Percentiles rank a stretch among this genome's conserved stretches.
Evolutionary conservation across 2,888 invertebrate species (phyloP).

Genomic region (Formica aserva): DNA sequence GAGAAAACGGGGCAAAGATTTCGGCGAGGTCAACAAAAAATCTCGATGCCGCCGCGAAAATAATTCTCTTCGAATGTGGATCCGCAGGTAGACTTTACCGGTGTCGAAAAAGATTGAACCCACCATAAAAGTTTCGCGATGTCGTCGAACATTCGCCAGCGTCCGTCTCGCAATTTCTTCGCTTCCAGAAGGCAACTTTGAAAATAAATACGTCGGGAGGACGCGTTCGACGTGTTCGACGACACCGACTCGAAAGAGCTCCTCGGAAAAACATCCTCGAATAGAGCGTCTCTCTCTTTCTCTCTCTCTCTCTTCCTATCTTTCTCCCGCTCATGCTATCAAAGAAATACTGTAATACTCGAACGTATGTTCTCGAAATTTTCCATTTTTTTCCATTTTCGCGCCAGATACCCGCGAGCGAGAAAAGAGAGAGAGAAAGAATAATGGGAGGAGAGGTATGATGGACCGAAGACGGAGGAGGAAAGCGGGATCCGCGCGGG

Average conservation of each 20-base stretch:
- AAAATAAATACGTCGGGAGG: constrained; percentile 39
- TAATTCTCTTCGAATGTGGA: not conserved
- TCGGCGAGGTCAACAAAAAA: constrained; percentile 24
- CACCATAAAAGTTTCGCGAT: constrained; percentile 3
- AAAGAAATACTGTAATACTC: not conserved
- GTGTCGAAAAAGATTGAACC: not conserved
- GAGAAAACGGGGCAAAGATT: not conserved
- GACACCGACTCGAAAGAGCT: not conserved
- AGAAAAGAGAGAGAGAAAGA: constrained; percentile 7
- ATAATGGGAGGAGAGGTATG: constrained; percentile 29
- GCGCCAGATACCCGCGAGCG: not conserved
- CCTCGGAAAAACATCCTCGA: constrained; percentile 7
- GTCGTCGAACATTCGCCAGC: constrained; percentile 13
- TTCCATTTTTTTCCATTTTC: not conserved
- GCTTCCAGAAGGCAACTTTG: constrained; percentile 46
- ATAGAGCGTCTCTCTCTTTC: not conserved
- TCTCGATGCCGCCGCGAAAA: not conserved
- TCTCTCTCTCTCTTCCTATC: constrained; percentile 18
- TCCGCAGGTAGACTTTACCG: not conserved
- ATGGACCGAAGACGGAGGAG: constrained; percentile 52
- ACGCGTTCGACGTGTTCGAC: constrained; percentile 11
- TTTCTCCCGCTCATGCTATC: not conserved
- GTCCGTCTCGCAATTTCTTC: not conserved
- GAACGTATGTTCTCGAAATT: not conserved
- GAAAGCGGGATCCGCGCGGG: constrained; percentile 23